Evolutionary conservation across 2,113 vertebrate species (phyloP).

Genomic region (Malurus melanocephalus): DNA sequence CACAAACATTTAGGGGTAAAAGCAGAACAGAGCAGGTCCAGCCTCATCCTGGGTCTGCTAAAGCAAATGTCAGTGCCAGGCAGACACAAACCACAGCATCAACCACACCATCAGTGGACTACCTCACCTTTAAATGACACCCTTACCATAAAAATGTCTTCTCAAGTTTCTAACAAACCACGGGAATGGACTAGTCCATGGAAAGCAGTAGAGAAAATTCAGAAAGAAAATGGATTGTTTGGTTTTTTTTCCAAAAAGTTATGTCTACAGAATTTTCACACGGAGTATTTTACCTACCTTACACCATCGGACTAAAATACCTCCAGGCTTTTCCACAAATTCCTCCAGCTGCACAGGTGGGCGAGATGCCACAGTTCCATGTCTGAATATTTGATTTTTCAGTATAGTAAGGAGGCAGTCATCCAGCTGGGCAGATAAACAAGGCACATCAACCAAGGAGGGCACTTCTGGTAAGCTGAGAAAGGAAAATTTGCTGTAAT

Average conservation of each 20-base stretch:
- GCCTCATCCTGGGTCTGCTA: background rate
- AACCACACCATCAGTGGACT: background rate
- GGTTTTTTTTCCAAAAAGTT: background rate
- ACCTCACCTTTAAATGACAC: background rate
- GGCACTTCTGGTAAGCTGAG: conserved; percentile 95
- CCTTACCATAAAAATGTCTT: background rate
- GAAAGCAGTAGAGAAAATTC: background rate
- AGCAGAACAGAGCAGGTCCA: background rate
- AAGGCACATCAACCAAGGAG: conserved; percentile 90
- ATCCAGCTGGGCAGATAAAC: conserved; percentile 92
- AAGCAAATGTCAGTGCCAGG: background rate
- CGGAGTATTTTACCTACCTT: conserved; percentile 77
- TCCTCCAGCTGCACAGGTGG: conserved; percentile 95
- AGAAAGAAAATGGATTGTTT: background rate
- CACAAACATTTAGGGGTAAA: background rate
- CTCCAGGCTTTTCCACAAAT: conserved; percentile 90
- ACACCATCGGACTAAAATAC: conserved; percentile 94
- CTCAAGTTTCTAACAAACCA: background rate
- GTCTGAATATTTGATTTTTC: conserved; percentile 83
- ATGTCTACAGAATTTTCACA: background rate
- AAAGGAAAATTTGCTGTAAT: conserved; percentile 40
- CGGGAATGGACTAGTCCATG: background rate
- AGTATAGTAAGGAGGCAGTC: conserved; percentile 87
- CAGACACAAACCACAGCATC: background rate
- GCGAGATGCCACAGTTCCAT: conserved; percentile 87